Evolutionary conservation across 1,140 invertebrate genomes (phyloP).

Genomic region (Pseudomyrmex gracilis): DNA sequence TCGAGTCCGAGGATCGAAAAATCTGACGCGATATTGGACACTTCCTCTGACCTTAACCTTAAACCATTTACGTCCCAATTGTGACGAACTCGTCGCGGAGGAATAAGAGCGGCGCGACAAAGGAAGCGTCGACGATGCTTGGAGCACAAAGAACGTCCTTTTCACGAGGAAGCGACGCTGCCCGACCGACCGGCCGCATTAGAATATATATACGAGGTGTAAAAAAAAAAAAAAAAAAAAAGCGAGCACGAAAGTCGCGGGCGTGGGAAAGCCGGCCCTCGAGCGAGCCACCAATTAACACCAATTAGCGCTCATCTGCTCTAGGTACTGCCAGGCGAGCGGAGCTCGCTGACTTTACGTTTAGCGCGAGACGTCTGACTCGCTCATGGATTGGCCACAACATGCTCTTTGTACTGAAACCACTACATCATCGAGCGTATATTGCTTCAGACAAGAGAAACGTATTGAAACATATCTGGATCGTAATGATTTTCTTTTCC

Average conservation of each 20-base stretch:
- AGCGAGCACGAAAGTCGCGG: constrained; percentile 76
- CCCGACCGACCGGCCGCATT: constrained; percentile 13
- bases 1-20: constrained; percentile 24
- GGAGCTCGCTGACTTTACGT: constrained; percentile 69
- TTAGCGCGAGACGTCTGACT: constrained; percentile 70
- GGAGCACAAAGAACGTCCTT: constrained; percentile 61
- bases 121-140: constrained; percentile 57
- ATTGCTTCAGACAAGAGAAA: constrained; percentile 31
- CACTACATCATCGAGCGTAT: constrained; percentile 14
- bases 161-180: constrained; percentile 50
- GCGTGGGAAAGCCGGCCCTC: constrained; percentile 75
- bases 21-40: constrained; percentile 39
- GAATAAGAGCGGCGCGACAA: constrained; percentile 56
- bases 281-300: constrained; percentile 78
- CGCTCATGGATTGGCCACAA: constrained; percentile 62
- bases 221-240: constrained; percentile 66
- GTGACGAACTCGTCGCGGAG: constrained; percentile 16
- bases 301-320: constrained; percentile 78
- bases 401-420: constrained; percentile 63
- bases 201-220: constrained; percentile 69
- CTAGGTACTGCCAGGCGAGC: constrained; percentile 72
- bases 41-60: constrained; percentile 54
- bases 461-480: not conserved
- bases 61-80: constrained; percentile 50
- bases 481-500: not conserved